Base-by-base conservation (phyloP, 2,888 invertebrate species). In the Caenorhabditis parvicauda region DNA sequence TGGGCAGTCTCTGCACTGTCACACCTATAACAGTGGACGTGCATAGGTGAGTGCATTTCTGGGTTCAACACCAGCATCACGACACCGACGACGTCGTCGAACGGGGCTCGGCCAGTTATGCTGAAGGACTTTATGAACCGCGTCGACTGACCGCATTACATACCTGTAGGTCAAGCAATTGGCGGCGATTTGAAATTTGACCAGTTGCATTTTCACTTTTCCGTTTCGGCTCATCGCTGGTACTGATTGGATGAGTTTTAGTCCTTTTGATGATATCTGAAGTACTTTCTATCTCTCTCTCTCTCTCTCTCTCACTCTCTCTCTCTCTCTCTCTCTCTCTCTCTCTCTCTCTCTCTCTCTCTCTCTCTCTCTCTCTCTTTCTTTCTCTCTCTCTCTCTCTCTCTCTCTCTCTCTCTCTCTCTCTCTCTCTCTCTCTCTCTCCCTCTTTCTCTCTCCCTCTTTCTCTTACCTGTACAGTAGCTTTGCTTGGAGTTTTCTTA, bases 121-220 rank as follows among this genome's bases (percentile, higher is more conserved):
- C 90, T 90, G 81, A 90, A 69, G 19, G 22, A 19, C 32, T 27
- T 47, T 1, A 1, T 17, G 1, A 1, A 32, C 14, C 22, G 43
- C n/a, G 17, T 49, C 42, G 17, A 19, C 21, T 25, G 35, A 24
- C 2, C n/a, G 32, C 35, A 47, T 38, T 5, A n/a, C 19, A 39
- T 22, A 70, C 70, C 70, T 67, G 32, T 70, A 91, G 43, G 93
- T 90, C 81, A 93, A 89, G 81, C 91, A 91, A 83, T 91, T 90
- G 82, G 91, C 91, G 0, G 92, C 92, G 67, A 93, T 91, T 83
- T 92, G 89, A 83, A 94, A 93, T 83, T 92, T 93, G 75, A 93
- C 90, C 35, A 90, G 81, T 61, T 84, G 83, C 57, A 80, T 79
- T 56, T 82, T 81, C 48, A 79, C 75, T 56, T 80, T 79, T 44